Percentiles rank a stretch among this genome's conserved stretches.
These are phyloP conservation scores for Gonioctena quinquepunctata DNA, from an alignment of 1,140 invertebrate genomes.

Conservation along the genomic window DNA sequence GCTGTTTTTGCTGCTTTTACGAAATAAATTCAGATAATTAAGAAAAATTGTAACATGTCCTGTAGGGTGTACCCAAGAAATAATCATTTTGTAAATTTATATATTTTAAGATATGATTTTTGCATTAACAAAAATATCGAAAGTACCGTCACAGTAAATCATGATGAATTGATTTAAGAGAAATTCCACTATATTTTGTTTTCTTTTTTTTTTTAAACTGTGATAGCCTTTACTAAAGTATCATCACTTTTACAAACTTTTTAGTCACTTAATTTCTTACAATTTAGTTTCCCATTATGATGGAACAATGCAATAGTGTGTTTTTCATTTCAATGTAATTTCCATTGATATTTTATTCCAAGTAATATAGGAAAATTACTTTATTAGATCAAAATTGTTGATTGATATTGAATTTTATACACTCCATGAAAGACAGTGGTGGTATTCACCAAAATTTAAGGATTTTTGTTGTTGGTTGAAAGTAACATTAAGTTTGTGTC, in stretches of 20 bases:
- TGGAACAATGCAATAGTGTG: neutral
- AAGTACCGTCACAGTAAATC: neutral
- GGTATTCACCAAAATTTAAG: too few relatives aligned
- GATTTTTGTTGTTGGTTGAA: too few relatives aligned
- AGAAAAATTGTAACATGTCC: neutral
- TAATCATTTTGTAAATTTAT: constrained; percentile 17
- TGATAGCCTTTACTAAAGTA: constrained; percentile 5
- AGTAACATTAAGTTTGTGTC: neutral
- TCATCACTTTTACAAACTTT: constrained; percentile 1
- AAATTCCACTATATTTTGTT: neutral
- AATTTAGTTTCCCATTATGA: neutral
- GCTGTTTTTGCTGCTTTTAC: constrained; percentile 97
- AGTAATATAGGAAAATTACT: neutral
- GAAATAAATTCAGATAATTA: constrained; percentile 71
- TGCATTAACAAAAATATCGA: neutral
- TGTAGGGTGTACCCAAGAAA: neutral
- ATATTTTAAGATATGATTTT: neutral
- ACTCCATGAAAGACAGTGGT: too few relatives aligned
- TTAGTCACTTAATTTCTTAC: neutral
- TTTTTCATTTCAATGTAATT: neutral
- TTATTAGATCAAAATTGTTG: neutral
- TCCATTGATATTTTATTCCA: neutral
- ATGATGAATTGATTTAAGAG: constrained; percentile 5
- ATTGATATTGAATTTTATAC: too few relatives aligned
- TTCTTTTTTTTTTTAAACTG: constrained; percentile 1